Conservation (phyloP, 2,888 invertebrate species). For the Serripes groenlandicus region DNA sequence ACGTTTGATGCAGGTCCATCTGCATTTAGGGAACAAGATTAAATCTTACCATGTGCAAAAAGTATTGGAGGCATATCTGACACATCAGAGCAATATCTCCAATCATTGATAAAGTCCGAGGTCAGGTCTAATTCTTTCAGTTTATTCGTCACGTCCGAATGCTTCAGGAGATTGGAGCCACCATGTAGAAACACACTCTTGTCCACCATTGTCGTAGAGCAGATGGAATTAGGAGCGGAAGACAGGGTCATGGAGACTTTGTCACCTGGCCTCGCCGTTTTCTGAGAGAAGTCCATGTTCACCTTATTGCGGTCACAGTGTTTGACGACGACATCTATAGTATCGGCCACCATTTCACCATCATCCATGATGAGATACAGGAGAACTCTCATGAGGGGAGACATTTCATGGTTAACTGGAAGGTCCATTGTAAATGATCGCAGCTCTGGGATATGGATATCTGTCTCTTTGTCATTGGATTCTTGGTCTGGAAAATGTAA, state of each 20-base stretch:
- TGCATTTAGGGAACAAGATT: not conserved
- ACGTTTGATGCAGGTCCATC: no score
- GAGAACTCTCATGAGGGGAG: slow-evolving; percentile 84
- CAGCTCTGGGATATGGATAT: slow-evolving; percentile 46
- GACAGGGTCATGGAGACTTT: slow-evolving; percentile 87
- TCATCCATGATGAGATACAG: slow-evolving; percentile 88
- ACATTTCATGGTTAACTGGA: slow-evolving; percentile 69
- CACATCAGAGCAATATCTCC: slow-evolving; percentile 59
- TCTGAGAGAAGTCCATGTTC: slow-evolving; percentile 81
- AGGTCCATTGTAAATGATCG: not conserved
- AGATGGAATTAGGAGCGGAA: slow-evolving; percentile 88
- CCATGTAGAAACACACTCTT: slow-evolving; percentile 88
- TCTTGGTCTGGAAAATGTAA: not conserved
- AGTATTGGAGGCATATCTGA: slow-evolving; percentile 49
- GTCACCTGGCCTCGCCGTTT: slow-evolving; percentile 88
- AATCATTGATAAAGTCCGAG: slow-evolving; percentile 63
- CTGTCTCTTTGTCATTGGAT: not conserved
- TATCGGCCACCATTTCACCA: slow-evolving; percentile 89
- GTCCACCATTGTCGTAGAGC: slow-evolving; percentile 89
- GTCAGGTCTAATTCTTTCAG: slow-evolving; percentile 58
- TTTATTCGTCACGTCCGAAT: slow-evolving; percentile 24
- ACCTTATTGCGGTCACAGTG: slow-evolving; percentile 89
- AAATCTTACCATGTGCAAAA: slow-evolving; percentile 16
- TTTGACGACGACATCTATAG: slow-evolving; percentile 88
- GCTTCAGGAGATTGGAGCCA: slow-evolving; percentile 73